Evolutionary conservation across 37 sponge, comb jelly and placozoan genomes (phyloP).

Genomic region (Halichondria panicea): DNA sequence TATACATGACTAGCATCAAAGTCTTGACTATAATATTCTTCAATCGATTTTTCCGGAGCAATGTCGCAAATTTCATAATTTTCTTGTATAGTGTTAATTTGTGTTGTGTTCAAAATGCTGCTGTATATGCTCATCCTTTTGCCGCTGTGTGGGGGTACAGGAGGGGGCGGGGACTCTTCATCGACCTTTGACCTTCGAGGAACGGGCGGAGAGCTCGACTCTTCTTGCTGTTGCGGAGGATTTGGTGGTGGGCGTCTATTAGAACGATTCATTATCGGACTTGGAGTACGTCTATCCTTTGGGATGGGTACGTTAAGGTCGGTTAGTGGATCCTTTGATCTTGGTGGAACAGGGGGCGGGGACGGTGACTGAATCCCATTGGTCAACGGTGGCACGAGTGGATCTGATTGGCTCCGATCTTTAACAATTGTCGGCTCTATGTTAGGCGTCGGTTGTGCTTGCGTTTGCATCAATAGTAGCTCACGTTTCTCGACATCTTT

Average conservation of each 20-base stretch:
- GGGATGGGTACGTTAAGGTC: neutral
- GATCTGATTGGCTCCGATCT: no score
- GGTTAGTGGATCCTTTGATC: neutral
- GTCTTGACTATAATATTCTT: no score
- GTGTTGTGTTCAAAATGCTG: neutral
- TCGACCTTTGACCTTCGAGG: no score
- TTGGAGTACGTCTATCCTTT: neutral
- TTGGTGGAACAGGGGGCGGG: neutral
- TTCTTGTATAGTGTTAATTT: neutral
- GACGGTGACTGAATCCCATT: neutral
- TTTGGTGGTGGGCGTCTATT: conserved; percentile 11
- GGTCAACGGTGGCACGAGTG: neutral
- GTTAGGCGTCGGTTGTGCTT: neutral
- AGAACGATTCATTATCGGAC: neutral
- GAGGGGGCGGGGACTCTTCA: no score
- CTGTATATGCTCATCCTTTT: conserved; percentile 6
- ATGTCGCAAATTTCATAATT: neutral
- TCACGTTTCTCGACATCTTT: no score
- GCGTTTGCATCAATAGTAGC: no score
- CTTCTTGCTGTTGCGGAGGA: neutral
- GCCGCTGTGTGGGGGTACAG: no score
- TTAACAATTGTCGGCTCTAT: no score
- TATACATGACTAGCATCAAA: no score
- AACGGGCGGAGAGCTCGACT: no score
- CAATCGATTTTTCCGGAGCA: no score